These are phyloP conservation scores for Puma concolor DNA, from an alignment of 2,113 vertebrate genomes.

Conservation along the genomic window DNA sequence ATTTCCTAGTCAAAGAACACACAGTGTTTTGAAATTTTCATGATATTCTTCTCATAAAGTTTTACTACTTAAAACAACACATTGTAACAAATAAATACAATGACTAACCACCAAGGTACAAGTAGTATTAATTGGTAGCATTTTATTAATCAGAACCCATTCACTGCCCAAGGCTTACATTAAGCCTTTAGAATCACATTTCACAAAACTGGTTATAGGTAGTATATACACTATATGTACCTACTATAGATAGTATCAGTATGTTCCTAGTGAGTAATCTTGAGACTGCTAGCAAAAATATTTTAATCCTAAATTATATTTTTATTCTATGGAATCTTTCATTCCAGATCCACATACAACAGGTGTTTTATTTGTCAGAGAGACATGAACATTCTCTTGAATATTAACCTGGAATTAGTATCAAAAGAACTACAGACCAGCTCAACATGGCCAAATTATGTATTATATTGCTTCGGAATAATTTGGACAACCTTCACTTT, in stretches of 20 bases:
- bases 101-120: not conserved
- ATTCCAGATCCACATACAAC: not conserved
- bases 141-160: constrained; percentile 4
- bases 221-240: not conserved
- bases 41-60: not conserved
- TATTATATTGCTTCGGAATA: not conserved
- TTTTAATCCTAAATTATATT: not conserved
- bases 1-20: not conserved
- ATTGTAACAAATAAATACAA: too few species aligned
- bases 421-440: not conserved
- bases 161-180: not conserved
- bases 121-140: not conserved
- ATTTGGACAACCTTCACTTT: not conserved
- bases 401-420: constrained; percentile 1
- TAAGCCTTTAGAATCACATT: not conserved
- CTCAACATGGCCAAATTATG: not conserved
- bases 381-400: not conserved
- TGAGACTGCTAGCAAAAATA: not conserved
- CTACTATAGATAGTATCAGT: not conserved
- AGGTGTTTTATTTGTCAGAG: not conserved
- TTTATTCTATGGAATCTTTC: not conserved
- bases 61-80: not conserved
- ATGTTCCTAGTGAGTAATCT: not conserved
- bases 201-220: not conserved
- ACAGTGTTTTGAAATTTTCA: not conserved